A percentile compares a stretch with the other conserved stretches of the same genome.
Conservation (phyloP, 2,113 vertebrate species). For the Rissa tridactyla region DNA sequence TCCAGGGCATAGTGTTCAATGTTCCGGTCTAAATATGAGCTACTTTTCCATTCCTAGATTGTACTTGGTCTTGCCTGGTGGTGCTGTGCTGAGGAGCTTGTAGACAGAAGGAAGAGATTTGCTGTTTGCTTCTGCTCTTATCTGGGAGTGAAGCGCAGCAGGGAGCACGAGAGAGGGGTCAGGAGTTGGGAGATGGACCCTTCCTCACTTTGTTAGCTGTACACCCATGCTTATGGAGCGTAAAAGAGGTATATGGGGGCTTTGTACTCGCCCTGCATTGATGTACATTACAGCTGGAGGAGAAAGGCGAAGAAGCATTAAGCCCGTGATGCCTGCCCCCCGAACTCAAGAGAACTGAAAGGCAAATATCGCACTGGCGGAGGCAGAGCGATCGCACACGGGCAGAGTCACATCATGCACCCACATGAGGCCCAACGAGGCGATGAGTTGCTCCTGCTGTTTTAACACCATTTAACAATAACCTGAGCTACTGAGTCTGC, state of each 20-base stretch:
- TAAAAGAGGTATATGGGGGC: not conserved
- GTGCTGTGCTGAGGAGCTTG: not conserved
- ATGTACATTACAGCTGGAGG: fast-evolving
- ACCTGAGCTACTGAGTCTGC: not conserved
- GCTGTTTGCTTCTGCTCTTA: not conserved
- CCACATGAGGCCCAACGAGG: not conserved
- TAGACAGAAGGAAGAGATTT: not conserved
- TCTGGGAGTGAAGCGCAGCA: not conserved
- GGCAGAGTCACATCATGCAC: not conserved
- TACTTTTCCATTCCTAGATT: not conserved
- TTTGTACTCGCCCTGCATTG: not conserved
- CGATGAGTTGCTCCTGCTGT: not conserved
- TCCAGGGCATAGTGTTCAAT: not conserved
- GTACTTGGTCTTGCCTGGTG: not conserved
- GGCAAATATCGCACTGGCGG: fast-evolving
- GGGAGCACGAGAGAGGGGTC: not conserved
- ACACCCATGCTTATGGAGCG: not conserved
- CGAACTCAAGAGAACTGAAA: not conserved
- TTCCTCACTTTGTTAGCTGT: fast-evolving
- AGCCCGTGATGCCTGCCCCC: not conserved
- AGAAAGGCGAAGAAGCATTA: not conserved
- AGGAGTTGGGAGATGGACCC: not conserved
- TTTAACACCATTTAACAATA: not conserved
- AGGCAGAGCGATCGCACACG: not conserved
- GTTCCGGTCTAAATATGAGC: not conserved